Evolutionary conservation across 2,797 vertebrate genomes (phyloP), one percentile per base, ranked within the genome.

Genomic region (Diceros bicornis): DNA sequence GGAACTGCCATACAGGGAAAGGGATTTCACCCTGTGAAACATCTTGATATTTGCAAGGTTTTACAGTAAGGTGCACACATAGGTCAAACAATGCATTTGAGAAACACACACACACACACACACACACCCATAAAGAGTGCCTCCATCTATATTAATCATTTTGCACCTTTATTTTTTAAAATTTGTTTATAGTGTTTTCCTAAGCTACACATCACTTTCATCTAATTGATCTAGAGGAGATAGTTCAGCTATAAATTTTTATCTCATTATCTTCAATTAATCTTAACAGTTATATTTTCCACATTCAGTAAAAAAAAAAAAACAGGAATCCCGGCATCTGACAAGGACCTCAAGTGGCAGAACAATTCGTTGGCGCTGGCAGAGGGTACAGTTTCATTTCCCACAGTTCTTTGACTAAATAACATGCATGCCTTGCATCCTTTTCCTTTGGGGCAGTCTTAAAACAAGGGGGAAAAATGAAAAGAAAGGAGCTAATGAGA

Each of bases 121-220:
- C n/a, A n/a, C n/a, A n/a, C n/a, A n/a, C 21, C 2, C 23, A 77
- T n/a, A 16, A 90, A 23, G 3, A 7, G 32, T 10, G 79, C 8
- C 4, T 61, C 13, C 37, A 7, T 41, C 47, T 83, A 1, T 50
- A 25, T 44, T 79, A 32, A 68, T 78, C 32, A 59, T 37, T 86
- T 77, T 89, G 20, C 78, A 68, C 8, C 27, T 94, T 93, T 66
- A 18, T 14, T 34, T 44, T 92, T 94, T 61, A 89, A 86, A 92
- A 57, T 57, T 78, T 75, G 13, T 47, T 34, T 84, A 21, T 32
- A 11, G 2, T 34, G 3, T 83, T 75, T 85, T 82, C 27, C n/a
- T 85, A 47, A 91, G 44, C 23, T 25, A 27, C 32, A 20, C 16
- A 25, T 81, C 20, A 23, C n/a, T 92, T 83, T 55, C 41, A 78